Conservation (phyloP, 2,888 invertebrate species). For the Lymantria dispar region DNA sequence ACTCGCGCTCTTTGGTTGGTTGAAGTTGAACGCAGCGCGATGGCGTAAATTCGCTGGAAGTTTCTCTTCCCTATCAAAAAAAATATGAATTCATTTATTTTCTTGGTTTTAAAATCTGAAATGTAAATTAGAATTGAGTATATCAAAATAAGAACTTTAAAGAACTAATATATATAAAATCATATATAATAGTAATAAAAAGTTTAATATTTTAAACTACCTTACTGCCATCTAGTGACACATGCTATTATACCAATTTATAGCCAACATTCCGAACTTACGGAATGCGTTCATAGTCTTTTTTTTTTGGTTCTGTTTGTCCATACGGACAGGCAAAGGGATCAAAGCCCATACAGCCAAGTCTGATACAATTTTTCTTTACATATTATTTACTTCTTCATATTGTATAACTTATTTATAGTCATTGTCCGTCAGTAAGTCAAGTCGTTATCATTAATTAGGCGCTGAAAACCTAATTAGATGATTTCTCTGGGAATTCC, state of each 20-base stretch:
- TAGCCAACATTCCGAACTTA: constrained; percentile 18
- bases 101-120: constrained; percentile 1
- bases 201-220: constrained; percentile 19
- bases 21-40: constrained; percentile 42
- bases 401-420: too few relatives aligned
- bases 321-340: too few relatives aligned
- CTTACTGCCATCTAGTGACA: constrained; percentile 31
- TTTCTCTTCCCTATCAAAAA: constrained; percentile 36
- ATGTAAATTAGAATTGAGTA: constrained; percentile 6
- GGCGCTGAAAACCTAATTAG: too few relatives aligned
- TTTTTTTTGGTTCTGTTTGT: too few relatives aligned
- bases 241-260: background rate
- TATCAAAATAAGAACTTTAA: constrained; percentile 2
- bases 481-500: too few relatives aligned
- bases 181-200: constrained; percentile 18
- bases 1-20: constrained; percentile 47
- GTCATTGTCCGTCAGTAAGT: too few relatives aligned
- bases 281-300: constrained; percentile 11
- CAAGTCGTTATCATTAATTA: too few relatives aligned
- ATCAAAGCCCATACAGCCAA: too few relatives aligned
- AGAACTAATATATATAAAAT: background rate
- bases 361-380: too few relatives aligned
- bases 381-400: too few relatives aligned
- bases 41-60: constrained; percentile 42
- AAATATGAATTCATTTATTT: constrained; percentile 6